Evolutionary conservation across 2,113 vertebrate species (phyloP).

Genomic region (Antigone vipio): DNA sequence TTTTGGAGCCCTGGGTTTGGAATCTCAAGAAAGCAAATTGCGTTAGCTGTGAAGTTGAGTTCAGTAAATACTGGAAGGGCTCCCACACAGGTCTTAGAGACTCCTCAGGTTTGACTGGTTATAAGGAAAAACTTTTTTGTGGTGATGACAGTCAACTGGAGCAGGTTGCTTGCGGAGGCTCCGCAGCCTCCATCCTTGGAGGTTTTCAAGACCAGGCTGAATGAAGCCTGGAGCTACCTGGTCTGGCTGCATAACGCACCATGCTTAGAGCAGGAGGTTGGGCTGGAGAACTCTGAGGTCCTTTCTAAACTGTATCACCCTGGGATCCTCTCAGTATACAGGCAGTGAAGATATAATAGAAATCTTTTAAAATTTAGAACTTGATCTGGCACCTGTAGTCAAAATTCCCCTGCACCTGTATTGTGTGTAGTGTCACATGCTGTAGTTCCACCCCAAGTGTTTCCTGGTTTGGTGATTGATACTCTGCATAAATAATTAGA

Average conservation of each 20-base stretch:
- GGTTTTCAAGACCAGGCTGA: not conserved
- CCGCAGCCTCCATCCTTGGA: not conserved
- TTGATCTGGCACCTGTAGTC: not conserved
- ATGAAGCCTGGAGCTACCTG: not conserved
- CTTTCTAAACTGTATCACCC: not conserved
- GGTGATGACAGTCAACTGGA: not conserved
- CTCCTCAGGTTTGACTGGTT: not conserved
- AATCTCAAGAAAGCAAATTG: not conserved
- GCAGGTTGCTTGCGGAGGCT: not conserved
- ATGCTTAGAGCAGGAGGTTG: not conserved
- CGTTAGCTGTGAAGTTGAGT: not conserved
- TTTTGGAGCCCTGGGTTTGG: not conserved
- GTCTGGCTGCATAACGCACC: not conserved
- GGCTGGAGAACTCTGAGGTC: not conserved
- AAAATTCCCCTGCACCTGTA: not conserved
- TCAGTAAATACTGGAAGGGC: not conserved
- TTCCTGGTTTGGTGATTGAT: not conserved
- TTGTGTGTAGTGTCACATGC: not conserved
- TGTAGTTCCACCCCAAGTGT: not conserved
- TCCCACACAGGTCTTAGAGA: not conserved
- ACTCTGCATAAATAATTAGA: not conserved
- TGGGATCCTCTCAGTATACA: not conserved
- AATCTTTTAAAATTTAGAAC: not conserved
- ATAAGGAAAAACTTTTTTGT: not conserved
- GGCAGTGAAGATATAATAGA: not conserved